Evolutionary conservation across 2,797 vertebrate genomes (phyloP).

Genomic region (Pelobates cultripes): DNA sequence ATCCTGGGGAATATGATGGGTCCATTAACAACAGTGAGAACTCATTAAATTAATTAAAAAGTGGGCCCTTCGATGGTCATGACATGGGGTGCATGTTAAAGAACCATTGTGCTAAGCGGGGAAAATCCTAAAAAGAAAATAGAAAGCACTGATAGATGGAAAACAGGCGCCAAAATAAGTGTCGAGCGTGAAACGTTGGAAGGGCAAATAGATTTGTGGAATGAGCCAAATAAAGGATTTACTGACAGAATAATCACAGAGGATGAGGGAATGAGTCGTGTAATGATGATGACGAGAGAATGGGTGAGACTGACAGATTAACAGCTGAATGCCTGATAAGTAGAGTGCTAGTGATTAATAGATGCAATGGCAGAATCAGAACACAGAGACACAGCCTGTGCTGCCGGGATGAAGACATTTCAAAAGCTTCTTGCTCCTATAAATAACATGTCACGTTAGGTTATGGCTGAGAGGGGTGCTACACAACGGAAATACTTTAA

Average conservation of each 20-base stretch:
- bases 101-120: too few species aligned
- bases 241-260: conserved; percentile 50
- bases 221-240: conserved; percentile 43
- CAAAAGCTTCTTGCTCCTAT: not conserved
- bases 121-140: not conserved
- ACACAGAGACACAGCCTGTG: not conserved
- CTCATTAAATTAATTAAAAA: too few species aligned
- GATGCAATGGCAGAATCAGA: conserved; percentile 23
- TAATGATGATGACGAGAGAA: conserved; percentile 47
- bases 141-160: not conserved
- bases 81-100: too few species aligned
- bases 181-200: conserved; percentile 16
- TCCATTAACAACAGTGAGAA: too few species aligned
- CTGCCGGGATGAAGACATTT: conserved; percentile 5
- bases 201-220: conserved; percentile 40
- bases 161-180: not conserved
- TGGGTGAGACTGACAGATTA: conserved; percentile 46
- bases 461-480: not conserved
- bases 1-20: too few species aligned
- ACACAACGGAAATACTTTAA: conserved; percentile 1
- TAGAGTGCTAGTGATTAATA: conserved; percentile 33
- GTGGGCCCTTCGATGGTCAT: too few species aligned
- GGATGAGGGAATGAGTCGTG: conserved; percentile 17
- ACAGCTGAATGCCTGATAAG: conserved; percentile 39
- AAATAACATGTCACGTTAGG: conserved; percentile 12